These are phyloP conservation scores for Pungitius pungitius DNA, from an alignment of 2,113 vertebrate genomes.

Conservation along the genomic window DNA sequence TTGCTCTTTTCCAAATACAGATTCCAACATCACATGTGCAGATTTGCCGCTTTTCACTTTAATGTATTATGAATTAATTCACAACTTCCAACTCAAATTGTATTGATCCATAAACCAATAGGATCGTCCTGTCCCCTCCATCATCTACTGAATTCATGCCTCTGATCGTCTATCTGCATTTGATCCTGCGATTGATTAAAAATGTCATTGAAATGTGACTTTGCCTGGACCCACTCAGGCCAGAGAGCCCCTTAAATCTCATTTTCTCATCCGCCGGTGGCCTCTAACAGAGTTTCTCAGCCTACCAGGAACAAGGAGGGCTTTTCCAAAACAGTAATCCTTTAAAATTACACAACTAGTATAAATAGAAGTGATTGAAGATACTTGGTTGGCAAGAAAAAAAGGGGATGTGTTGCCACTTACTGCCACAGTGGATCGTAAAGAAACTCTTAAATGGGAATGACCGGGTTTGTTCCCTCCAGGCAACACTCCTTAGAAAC, in stretches of 20 bases:
- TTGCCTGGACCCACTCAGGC: conserved; percentile 37
- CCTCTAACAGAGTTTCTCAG: conserved; percentile 57
- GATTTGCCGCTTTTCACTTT: neutral
- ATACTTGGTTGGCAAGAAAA: neutral
- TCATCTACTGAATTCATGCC: conserved; percentile 37
- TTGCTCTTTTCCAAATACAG: neutral
- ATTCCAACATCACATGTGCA: neutral
- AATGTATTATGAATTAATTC: neutral
- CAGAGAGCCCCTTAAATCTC: conserved; percentile 60
- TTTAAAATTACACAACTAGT: conserved; percentile 10
- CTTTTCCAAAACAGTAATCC: conserved; percentile 34
- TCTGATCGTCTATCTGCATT: conserved; percentile 58
- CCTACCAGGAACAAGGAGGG: conserved; percentile 56
- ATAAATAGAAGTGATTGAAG: neutral
- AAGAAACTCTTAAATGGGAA: conserved; percentile 16
- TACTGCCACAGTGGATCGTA: neutral
- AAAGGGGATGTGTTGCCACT: conserved; percentile 11
- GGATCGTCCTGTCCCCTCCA: neutral
- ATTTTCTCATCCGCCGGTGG: conserved; percentile 44
- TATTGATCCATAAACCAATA: neutral
- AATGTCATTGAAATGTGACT: conserved; percentile 65
- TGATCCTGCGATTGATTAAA: conserved; percentile 53
- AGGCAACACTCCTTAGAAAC: conserved; percentile 40
- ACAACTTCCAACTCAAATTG: neutral
- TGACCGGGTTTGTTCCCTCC: conserved; percentile 33